Conservation (phyloP, 2,888 invertebrate genomes). For the Limnephilus lunatus region DNA sequence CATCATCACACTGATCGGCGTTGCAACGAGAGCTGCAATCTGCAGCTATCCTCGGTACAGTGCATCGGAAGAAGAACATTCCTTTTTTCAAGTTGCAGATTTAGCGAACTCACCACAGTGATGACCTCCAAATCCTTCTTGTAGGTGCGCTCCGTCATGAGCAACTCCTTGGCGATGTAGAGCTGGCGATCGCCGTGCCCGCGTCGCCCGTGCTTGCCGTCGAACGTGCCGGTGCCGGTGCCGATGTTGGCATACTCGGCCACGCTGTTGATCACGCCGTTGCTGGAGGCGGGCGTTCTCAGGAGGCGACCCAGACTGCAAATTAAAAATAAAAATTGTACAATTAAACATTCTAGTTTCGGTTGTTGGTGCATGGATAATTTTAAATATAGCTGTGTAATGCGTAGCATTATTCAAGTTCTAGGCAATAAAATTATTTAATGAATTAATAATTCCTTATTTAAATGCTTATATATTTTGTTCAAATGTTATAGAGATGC, state of each 20-base stretch:
- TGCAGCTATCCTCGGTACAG: not conserved
- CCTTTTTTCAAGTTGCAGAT: not conserved
- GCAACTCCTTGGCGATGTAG: slow-evolving; percentile 93
- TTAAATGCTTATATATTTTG: no score
- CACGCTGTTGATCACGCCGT: slow-evolving; percentile 57
- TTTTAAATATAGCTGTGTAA: no score
- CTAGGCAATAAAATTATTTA: no score
- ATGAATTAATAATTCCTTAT: no score
- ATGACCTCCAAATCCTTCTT: slow-evolving; percentile 95
- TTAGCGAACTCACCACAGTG: slow-evolving; percentile 82
- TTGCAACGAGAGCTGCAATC: no score
- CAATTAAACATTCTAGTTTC: no score
- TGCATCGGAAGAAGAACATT: not conserved
- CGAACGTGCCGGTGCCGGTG: slow-evolving; percentile 54
- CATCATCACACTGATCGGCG: no score
- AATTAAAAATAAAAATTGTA: slow-evolving; percentile 21
- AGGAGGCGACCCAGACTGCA: slow-evolving; percentile 69
- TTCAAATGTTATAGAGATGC: no score
- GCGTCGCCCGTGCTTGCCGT: slow-evolving; percentile 67
- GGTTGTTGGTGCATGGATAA: no score
- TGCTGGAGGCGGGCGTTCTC: slow-evolving; percentile 67
- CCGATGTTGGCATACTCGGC: slow-evolving; percentile 55
- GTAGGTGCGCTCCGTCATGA: slow-evolving; percentile 97
- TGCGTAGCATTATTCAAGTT: no score
- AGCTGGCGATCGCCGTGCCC: slow-evolving; percentile 83